Percentiles rank a stretch among this genome's conserved stretches.
These are phyloP conservation scores for Syncerus caffer DNA, from an alignment of 2,797 vertebrate genomes.

Conservation along the genomic window DNA sequence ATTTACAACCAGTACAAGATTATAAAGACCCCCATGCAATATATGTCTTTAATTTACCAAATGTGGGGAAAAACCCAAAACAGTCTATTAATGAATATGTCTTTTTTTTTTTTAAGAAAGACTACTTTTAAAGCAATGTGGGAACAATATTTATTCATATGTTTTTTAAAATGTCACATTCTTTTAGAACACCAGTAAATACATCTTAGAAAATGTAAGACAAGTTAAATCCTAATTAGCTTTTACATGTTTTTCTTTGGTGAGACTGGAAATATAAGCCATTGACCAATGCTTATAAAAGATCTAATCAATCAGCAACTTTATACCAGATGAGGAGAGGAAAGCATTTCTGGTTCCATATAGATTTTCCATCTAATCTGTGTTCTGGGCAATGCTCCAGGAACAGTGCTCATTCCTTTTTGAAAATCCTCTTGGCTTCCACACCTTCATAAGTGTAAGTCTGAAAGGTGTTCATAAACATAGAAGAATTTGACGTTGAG, in stretches of 20 bases:
- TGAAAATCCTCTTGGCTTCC: constrained; percentile 93
- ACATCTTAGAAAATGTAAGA: not conserved
- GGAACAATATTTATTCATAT: constrained; percentile 38
- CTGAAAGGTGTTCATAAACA: constrained; percentile 81
- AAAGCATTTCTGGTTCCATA: not conserved
- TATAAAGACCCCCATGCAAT: not conserved
- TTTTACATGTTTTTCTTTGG: constrained; percentile 40
- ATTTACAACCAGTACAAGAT: not conserved
- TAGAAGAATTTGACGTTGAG: constrained; percentile 23
- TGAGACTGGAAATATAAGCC: not conserved
- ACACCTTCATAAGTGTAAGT: constrained; percentile 91
- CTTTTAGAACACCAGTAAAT: not conserved
- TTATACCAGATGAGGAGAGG: not conserved
- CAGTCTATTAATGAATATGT: not conserved
- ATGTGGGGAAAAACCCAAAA: not conserved
- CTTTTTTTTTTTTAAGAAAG: not conserved
- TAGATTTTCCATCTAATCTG: not conserved
- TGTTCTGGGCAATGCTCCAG: not conserved
- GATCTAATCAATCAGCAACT: not conserved
- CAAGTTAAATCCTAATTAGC: not conserved
- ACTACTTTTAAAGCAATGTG: not conserved
- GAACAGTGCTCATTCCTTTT: constrained; percentile 82
- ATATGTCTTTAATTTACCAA: not conserved
- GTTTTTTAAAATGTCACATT: not conserved
- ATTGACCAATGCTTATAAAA: not conserved